A percentile compares a stretch with the other conserved stretches of the same genome.
phyloP scores from a whole-genome alignment of 2,113 vertebrate species.

The Gnathonemus longibarbis region DNA sequence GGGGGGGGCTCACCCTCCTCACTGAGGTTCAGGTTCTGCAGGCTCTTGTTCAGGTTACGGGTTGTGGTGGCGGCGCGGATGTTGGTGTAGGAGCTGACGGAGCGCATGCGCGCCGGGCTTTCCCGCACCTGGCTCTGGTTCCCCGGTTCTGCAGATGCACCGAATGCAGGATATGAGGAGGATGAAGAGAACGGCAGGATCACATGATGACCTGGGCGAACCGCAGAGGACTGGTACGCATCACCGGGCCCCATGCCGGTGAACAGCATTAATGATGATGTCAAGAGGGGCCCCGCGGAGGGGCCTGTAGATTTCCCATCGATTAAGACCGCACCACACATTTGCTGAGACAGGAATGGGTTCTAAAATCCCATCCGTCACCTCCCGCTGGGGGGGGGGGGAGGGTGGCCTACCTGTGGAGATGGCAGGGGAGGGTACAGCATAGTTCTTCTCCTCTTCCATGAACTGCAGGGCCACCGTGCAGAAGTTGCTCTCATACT shows the following conservation, averaged over 20 bases:
- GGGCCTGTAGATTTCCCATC: background rate
- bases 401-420: constrained; percentile 61
- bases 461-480: constrained; percentile 96
- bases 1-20: constrained; percentile 73
- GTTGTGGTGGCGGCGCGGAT: constrained; percentile 82
- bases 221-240: too few species aligned
- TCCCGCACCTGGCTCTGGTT: constrained; percentile 85
- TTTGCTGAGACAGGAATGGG: background rate
- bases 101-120: constrained; percentile 79
- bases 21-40: constrained; percentile 94
- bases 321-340: background rate
- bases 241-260: too few species aligned
- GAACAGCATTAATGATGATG: background rate
- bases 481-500: constrained; percentile 98
- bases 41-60: constrained; percentile 88
- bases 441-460: constrained; percentile 96
- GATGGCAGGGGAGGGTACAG: constrained; percentile 76
- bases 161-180: background rate
- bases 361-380: background rate
- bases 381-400: background rate
- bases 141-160: constrained; percentile 66
- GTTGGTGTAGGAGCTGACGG: constrained; percentile 97
- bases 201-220: background rate
- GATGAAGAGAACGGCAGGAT: background rate
- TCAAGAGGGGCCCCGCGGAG: background rate